Evolutionary conservation across 2,113 vertebrate genomes (phyloP).

Genomic region (Anolis carolinensis): DNA sequence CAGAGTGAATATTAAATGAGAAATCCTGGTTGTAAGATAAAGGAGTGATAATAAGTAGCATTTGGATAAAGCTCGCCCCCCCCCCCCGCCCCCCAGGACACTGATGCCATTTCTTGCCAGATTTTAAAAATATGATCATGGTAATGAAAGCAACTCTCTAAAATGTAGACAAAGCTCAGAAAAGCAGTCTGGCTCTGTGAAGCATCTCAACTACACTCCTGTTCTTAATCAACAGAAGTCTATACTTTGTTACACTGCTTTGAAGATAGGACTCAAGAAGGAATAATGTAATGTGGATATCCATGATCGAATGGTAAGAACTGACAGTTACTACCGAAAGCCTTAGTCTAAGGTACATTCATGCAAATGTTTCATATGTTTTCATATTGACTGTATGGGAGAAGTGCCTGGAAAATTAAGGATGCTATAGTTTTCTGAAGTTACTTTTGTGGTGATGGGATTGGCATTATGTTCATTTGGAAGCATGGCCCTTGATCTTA

Average conservation of each 20-base stretch:
- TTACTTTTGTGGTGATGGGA: too few species aligned
- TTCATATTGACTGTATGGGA: background rate
- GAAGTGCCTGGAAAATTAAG: background rate
- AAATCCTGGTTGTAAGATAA: background rate
- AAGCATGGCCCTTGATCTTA: background rate
- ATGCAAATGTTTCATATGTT: background rate
- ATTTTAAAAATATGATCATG: conserved; percentile 16
- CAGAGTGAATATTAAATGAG: conserved; percentile 39
- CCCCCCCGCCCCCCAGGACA: conserved; percentile 29
- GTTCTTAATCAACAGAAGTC: rapidly evolving
- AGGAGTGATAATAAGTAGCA: background rate
- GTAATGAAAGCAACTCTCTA: conserved; percentile 23
- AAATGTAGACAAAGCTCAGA: background rate
- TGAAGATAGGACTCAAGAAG: background rate
- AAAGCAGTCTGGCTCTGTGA: background rate
- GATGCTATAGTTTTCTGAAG: background rate
- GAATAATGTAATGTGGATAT: background rate
- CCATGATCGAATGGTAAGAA: background rate
- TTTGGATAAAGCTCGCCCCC: background rate
- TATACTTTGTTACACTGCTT: rapidly evolving
- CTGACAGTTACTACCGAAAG: background rate
- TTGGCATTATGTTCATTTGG: background rate
- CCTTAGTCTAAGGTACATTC: too few species aligned
- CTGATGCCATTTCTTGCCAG: background rate
- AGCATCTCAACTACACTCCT: rapidly evolving